Evolutionary conservation across 2,888 invertebrate genomes (phyloP).

Genomic region (Nomada flava): DNA sequence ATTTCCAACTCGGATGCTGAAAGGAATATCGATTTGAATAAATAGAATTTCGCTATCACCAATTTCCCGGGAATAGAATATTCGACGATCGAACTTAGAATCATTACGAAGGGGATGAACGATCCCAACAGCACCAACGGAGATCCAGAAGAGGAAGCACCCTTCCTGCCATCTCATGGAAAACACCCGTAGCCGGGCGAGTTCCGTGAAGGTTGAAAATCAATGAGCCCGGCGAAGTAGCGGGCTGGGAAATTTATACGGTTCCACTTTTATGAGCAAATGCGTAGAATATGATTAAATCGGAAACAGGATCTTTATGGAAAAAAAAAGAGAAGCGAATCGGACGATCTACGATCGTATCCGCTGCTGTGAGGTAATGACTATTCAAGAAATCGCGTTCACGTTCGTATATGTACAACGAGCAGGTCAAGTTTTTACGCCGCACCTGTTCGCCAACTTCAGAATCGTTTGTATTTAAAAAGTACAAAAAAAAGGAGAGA

Average conservation of each 20-base stretch:
- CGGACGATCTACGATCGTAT: constrained; percentile 48
- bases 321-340: constrained; percentile 12
- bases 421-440: not conserved
- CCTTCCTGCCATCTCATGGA: constrained; percentile 70
- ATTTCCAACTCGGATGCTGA: not conserved
- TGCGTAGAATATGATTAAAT: constrained; percentile 41
- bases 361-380: constrained; percentile 33
- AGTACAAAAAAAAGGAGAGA: not conserved
- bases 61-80: too few relatives aligned
- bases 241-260: constrained; percentile 45
- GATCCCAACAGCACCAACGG: constrained; percentile 24
- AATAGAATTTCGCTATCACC: not conserved
- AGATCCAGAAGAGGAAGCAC: constrained; percentile 32
- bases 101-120: not conserved
- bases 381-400: constrained; percentile 34
- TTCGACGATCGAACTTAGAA: too few relatives aligned
- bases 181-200: constrained; percentile 52
- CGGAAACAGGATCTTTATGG: constrained; percentile 42
- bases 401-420: not conserved
- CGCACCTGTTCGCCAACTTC: not conserved
- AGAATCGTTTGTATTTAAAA: not conserved
- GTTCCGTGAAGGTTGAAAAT: constrained; percentile 64
- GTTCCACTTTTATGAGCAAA: constrained; percentile 50
- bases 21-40: not conserved
- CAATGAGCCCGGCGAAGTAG: constrained; percentile 65